phyloP scores from a whole-genome alignment of 2,888 invertebrate genomes.

The Drosophila hamatofila region DNA sequence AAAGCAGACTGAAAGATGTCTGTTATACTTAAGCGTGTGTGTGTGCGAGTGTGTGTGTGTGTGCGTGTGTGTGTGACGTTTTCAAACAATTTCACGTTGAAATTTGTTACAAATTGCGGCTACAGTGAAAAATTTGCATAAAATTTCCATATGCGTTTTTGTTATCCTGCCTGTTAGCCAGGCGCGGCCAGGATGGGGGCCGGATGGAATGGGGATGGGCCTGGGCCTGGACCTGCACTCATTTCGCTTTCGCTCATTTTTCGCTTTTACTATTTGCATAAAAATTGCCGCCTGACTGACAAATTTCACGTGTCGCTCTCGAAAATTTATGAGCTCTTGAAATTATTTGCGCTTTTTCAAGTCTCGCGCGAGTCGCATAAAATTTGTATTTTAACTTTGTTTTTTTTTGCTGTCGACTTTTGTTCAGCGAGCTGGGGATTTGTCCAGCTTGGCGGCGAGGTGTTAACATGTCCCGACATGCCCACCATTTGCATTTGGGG shows the following conservation, averaged over 20 bases:
- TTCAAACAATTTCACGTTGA: slow-evolving; percentile 71
- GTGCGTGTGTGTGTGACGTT: slow-evolving; percentile 29
- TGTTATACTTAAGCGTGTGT: slow-evolving; percentile 20
- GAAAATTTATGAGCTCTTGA: slow-evolving; percentile 62
- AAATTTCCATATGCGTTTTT: slow-evolving; percentile 77
- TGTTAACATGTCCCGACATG: slow-evolving; percentile 62
- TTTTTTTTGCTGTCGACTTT: background rate
- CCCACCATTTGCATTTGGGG: slow-evolving; percentile 50
- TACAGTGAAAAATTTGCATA: slow-evolving; percentile 74
- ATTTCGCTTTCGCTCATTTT: slow-evolving; percentile 52
- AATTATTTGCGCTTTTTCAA: slow-evolving; percentile 34
- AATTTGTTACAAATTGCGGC: slow-evolving; percentile 76
- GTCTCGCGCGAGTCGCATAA: slow-evolving; percentile 63
- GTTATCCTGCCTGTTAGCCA: slow-evolving; percentile 34
- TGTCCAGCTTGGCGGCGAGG: slow-evolving; percentile 49
- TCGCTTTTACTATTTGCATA: slow-evolving; percentile 61
- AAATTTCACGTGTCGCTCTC: slow-evolving; percentile 54
- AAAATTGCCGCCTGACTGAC: slow-evolving; percentile 58
- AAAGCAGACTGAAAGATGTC: slow-evolving; percentile 33
- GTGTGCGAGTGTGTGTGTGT: background rate
- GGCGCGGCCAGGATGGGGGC: background rate
- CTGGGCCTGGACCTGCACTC: slow-evolving; percentile 6
- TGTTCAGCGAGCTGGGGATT: slow-evolving; percentile 3
- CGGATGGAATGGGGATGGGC: background rate
- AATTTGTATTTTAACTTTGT: slow-evolving; percentile 42